Evolutionary conservation across 2,113 vertebrate genomes (phyloP).

Genomic region (human): GRCh38 chr3:39644501-39645000

Average conservation of each 20-base stretch:
- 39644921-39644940: background rate
- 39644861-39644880: too few species aligned
- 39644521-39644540: conserved; percentile 96
- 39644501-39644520: conserved; percentile 96
- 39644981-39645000: background rate
- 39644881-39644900: background rate
- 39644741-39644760: conserved; percentile 25
- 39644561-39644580: conserved; percentile 96
- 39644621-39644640: conserved; percentile 98
- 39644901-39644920: background rate
- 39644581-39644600: conserved; percentile 97
- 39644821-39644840: conserved; percentile 25
- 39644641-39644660: conserved; percentile 97
- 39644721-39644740: conserved; percentile 31
- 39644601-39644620: conserved; percentile 97
- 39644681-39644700: conserved; percentile 84
- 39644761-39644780: conserved; percentile 52
- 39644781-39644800: conserved; percentile 57
- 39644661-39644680: conserved; percentile 87
- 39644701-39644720: conserved; percentile 73
- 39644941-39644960: background rate
- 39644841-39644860: background rate
- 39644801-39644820: conserved; percentile 23
- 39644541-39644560: conserved; percentile 94
- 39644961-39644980: background rate